A percentile compares a stretch with the other conserved stretches of the same genome.
Conservation (phyloP, 2,888 invertebrate genomes). For the Tribolium freemani region DNA sequence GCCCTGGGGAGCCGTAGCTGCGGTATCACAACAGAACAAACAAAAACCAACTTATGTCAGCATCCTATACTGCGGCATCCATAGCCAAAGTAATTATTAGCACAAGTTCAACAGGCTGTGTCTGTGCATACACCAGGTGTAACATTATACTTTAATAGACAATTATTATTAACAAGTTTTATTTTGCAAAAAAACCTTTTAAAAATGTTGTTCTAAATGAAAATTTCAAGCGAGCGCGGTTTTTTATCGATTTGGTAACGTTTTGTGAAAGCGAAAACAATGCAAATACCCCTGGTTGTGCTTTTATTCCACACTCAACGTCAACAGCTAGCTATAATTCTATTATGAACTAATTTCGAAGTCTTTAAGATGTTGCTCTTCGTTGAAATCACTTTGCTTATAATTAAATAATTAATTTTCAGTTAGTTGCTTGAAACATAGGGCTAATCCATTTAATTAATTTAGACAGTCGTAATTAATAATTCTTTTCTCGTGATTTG, state of each 20-base stretch:
- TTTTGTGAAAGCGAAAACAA: background rate
- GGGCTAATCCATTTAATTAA: background rate
- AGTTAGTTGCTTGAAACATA: background rate
- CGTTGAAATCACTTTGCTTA: background rate
- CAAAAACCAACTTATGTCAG: conserved; percentile 45
- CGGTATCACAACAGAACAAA: conserved; percentile 41
- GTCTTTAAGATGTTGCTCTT: background rate
- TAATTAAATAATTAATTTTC: background rate
- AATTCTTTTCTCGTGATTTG: background rate
- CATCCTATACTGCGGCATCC: conserved; percentile 31
- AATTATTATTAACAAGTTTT: background rate
- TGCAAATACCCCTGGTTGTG: background rate
- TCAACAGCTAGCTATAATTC: background rate
- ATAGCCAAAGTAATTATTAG: conserved; percentile 40
- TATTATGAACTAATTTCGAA: background rate
- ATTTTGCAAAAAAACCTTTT: background rate
- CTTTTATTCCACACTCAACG: background rate
- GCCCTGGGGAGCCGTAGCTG: conserved; percentile 34
- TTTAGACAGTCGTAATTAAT: background rate
- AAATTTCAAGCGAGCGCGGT: background rate
- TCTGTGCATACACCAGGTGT: conserved; percentile 33
- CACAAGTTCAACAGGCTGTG: conserved; percentile 40
- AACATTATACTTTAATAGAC: conserved; percentile 11
- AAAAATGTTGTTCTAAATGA: background rate
- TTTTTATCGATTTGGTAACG: background rate